Base-by-base conservation (phyloP, 53 echinoderm and acorn worm genomes). In the Zoroaster sp. region DNA sequence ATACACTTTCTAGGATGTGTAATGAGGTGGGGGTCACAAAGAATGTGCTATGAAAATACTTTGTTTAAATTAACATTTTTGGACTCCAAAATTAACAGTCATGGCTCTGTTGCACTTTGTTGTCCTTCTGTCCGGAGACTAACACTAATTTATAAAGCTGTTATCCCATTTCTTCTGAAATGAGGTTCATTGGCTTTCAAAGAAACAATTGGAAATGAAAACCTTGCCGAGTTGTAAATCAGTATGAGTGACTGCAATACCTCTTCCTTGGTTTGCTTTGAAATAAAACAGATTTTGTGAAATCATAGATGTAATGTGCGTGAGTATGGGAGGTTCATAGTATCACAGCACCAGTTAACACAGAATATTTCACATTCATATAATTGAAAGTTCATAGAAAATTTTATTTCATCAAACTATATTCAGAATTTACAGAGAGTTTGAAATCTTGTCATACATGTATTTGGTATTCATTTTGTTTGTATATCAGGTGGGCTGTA, bases 401-500 rank as follows among this genome's bases (percentile, higher is more conserved):
- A 78, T 35, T 23, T 59, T 59, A 21, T 78, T 78, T 38, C 52
- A 78, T 78, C 78, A 78, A 78, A 59, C 78, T 78, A 78, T 78
- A 78, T 59, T 78, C 78, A 55, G 78, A 78, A 78, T 78, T 18
- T 78, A 78, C 78, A 78, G 63, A 59, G 63, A 59, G 59, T 78
- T 38, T 78, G 78, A 55, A 55, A 51, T 45, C 59, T 10, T 78
- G 40, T 39, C 36, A 21, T 18, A 33, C 36, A 70, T 37, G 41
- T n/a, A 38, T 78, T 78, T 51, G 78, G 78, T 78, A 78, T 38
- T 78, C 78, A 78, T 59, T 78, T 78, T 55, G 59, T 40, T 5
- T 40, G 40, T 40, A 20, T 72, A 23, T 18, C 38, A 49, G 37
- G 40, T 36, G 51, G 54, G 77, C 37, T 78, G 54, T 54, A 36